Percentiles rank a stretch among this genome's conserved stretches.
Evolutionary conservation across 2,113 vertebrate genomes (phyloP).

Genomic region (Sebastes schlegelii): DNA sequence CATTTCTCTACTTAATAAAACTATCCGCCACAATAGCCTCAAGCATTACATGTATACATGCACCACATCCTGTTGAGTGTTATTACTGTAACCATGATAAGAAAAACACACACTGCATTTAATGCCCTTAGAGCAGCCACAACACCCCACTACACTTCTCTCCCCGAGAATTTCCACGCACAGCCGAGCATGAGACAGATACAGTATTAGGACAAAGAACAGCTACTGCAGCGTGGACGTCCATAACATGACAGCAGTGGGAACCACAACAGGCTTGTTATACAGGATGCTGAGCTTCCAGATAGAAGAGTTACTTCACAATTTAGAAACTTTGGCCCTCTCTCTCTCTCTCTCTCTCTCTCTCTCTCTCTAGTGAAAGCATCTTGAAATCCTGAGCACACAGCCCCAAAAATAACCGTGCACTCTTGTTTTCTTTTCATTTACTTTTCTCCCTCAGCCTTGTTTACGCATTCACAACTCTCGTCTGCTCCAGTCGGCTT

Average conservation of each 20-base stretch:
- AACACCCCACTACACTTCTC: constrained; percentile 18
- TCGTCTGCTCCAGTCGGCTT: constrained; percentile 77
- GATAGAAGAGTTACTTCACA: constrained; percentile 3
- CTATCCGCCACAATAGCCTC: constrained; percentile 6
- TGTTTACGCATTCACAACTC: constrained; percentile 45
- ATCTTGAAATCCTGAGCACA: constrained; percentile 38
- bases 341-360: constrained; percentile 1
- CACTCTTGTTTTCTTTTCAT: constrained; percentile 41
- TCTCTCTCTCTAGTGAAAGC: constrained; percentile 35
- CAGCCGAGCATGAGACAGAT: constrained; percentile 51
- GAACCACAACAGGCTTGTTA: constrained; percentile 32
- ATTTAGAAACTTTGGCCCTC: constrained; percentile 6
- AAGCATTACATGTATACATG: constrained; percentile 1
- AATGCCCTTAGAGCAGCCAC: constrained; percentile 16
- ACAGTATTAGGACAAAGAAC: constrained; percentile 41
- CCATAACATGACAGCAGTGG: constrained; percentile 24
- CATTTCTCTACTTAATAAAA: constrained; percentile 40
- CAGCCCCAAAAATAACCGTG: constrained; percentile 53
- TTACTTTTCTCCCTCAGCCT: constrained; percentile 29
- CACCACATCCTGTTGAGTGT: not conserved
- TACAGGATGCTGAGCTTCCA: constrained; percentile 1
- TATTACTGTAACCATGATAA: constrained; percentile 1
- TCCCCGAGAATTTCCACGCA: constrained; percentile 36
- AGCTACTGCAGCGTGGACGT: not conserved
- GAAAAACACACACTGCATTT: constrained; percentile 8